Evolutionary conservation across 2,888 invertebrate genomes (phyloP).

Genomic region (Lottia scabra): DNA sequence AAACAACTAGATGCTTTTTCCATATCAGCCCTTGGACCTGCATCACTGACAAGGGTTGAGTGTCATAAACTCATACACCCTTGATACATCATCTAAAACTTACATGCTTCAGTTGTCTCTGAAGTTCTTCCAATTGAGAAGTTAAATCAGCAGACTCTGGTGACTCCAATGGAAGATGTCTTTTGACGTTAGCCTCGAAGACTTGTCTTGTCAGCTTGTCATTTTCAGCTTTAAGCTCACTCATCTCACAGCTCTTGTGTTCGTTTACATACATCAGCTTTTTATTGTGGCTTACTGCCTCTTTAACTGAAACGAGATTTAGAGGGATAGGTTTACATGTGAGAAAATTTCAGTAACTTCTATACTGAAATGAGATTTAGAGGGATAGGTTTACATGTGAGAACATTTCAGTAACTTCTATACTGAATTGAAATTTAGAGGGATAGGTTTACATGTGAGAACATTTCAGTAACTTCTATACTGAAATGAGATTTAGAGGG

Average conservation of each 20-base stretch:
- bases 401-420: too few species aligned
- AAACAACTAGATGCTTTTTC: too few species aligned
- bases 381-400: too few species aligned
- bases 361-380: too few species aligned
- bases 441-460: too few species aligned
- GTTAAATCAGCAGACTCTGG: constrained; percentile 2
- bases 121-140: neutral
- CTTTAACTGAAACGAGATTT: constrained; percentile 40
- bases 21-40: too few species aligned
- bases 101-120: constrained; percentile 2
- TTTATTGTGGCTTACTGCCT: constrained; percentile 41
- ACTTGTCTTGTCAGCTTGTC: constrained; percentile 16
- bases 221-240: constrained; percentile 20
- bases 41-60: too few species aligned
- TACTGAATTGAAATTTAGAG: too few species aligned
- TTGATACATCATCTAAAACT: neutral
- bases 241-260: constrained; percentile 50
- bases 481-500: too few species aligned
- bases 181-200: constrained; percentile 16
- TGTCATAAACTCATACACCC: neutral
- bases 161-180: neutral
- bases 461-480: too few species aligned
- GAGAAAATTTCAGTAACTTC: too few species aligned
- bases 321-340: neutral
- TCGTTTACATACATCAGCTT: constrained; percentile 44